These are phyloP conservation scores for Operophtera brumata DNA, from an alignment of 2,888 invertebrate species.

Conservation along the genomic window DNA sequence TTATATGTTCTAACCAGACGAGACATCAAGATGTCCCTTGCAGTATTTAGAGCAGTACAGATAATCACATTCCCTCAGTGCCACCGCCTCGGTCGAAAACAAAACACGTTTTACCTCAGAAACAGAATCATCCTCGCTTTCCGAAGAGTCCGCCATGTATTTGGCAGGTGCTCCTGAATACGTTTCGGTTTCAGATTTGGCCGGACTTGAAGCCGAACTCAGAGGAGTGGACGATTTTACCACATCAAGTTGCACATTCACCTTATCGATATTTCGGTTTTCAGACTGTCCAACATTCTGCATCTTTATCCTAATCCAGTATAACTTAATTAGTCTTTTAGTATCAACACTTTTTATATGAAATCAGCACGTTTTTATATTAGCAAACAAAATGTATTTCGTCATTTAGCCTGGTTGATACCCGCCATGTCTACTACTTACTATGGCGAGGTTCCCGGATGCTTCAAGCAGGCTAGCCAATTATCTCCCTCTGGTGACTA, in stretches of 20 bases:
- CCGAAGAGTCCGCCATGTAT: conserved; percentile 96
- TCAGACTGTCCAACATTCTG: conserved; percentile 95
- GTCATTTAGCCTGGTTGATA: conserved; percentile 85
- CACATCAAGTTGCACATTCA: conserved; percentile 86
- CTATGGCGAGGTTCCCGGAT: conserved; percentile 87
- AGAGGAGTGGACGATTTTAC: conserved; percentile 90
- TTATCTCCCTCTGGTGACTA: conserved; percentile 73
- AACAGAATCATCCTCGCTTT: conserved; percentile 97
- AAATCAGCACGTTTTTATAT: conserved; percentile 79
- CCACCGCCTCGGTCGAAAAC: conserved; percentile 79
- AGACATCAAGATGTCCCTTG: conserved; percentile 85
- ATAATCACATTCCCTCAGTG: conserved; percentile 78
- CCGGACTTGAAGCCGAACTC: conserved; percentile 90
- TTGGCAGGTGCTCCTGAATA: conserved; percentile 91
- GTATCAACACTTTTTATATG: conserved; percentile 77
- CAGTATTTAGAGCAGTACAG: conserved; percentile 83
- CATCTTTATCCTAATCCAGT: conserved; percentile 89
- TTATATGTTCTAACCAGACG: conserved; percentile 56
- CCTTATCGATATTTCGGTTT: conserved; percentile 90
- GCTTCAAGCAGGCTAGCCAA: conserved; percentile 81
- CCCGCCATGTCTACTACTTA: conserved; percentile 91
- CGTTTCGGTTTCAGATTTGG: conserved; percentile 93
- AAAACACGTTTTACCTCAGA: conserved; percentile 92
- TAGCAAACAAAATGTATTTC: conserved; percentile 82
- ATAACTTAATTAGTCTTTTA: conserved; percentile 78